A percentile compares a stretch with the other conserved stretches of the same genome.
Evolutionary conservation across 2,888 invertebrate genomes (phyloP).

Genomic region (Molanna angustata): DNA sequence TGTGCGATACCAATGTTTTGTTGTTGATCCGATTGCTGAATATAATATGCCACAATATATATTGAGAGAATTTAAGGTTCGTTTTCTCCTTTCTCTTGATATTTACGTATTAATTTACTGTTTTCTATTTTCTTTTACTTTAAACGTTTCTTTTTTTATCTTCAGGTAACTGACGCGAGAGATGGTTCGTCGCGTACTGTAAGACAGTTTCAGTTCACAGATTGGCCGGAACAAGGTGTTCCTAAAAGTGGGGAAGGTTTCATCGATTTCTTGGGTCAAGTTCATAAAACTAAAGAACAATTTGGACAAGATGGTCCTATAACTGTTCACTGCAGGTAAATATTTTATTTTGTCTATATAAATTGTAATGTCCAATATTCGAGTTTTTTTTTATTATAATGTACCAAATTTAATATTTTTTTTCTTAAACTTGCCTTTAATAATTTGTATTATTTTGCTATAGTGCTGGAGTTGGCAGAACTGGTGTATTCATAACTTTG

Average conservation of each 20-base stretch:
- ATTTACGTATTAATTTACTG: not conserved
- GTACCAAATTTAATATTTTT: not conserved
- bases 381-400: no score
- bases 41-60: slow-evolving; percentile 99
- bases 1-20: slow-evolving; percentile 95
- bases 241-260: slow-evolving; percentile 98
- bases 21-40: slow-evolving; percentile 98
- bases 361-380: no score
- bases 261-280: slow-evolving; percentile 98
- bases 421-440: not conserved
- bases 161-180: slow-evolving; percentile 88
- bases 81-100: slow-evolving; percentile 9
- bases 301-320: slow-evolving; percentile 99
- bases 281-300: slow-evolving; percentile 99
- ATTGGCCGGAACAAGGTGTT: slow-evolving; percentile 96
- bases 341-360: no score
- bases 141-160: not conserved
- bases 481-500: slow-evolving; percentile 97
- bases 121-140: slow-evolving; percentile 1
- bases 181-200: slow-evolving; percentile 95
- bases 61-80: slow-evolving; percentile 92
- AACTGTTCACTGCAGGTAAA: slow-evolving; percentile 91
- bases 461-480: slow-evolving; percentile 97
- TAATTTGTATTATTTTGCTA: slow-evolving; percentile 32
- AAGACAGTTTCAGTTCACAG: slow-evolving; percentile 94